Base-by-base conservation (phyloP, 2,113 vertebrate species). In the Turdus rufiventris region DNA sequence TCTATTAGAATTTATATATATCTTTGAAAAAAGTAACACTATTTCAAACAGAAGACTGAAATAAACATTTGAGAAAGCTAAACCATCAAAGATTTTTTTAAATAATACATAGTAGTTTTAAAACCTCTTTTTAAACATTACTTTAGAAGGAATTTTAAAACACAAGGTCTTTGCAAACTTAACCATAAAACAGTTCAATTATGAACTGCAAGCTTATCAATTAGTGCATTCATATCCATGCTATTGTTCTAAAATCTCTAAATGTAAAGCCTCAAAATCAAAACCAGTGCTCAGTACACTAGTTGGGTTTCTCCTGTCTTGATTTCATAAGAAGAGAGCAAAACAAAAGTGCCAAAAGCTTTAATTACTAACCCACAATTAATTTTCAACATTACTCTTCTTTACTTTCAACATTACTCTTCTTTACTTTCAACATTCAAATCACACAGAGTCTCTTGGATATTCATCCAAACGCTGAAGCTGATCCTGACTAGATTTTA, bases 381-480 rank as follows among this genome's bases (percentile, higher is more conserved):
- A 62, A 26, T 66, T 26, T 40, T 92, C 31, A 66, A 19, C 63
- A 9, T 10, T 70, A 20, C 5, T 50, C 12, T 66, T n/a, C n/a
- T n/a, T n/a, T n/a, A n/a, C n/a, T 26, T 40, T 92, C 31, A 66
- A 19, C 63, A 9, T 10, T 70, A 20, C 5, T 50, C 12, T 66
- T 38, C 38, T 38, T 38, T 38, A 38, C 38, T 11, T 38, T 38
- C 38, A 38, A 38, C 38, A 11, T 23, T 85, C 21, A 87, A 70
- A 60, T 67, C 34, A 71, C 0, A 0, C 9, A 28, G 3, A 24
- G 8, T 31, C 12, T 24, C 14, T 78, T 18, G 5, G 6, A 40
- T 17, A 25, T 28, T 60, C 12, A 60, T 53, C 11, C 10, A 5
- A 77, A 43, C 26, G 2, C 60, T 71, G 57, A 91, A 70, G 7